Base-by-base conservation (phyloP, 37 sponge, comb jelly and placozoan genomes). In the Eunapius fragilis region DNA sequence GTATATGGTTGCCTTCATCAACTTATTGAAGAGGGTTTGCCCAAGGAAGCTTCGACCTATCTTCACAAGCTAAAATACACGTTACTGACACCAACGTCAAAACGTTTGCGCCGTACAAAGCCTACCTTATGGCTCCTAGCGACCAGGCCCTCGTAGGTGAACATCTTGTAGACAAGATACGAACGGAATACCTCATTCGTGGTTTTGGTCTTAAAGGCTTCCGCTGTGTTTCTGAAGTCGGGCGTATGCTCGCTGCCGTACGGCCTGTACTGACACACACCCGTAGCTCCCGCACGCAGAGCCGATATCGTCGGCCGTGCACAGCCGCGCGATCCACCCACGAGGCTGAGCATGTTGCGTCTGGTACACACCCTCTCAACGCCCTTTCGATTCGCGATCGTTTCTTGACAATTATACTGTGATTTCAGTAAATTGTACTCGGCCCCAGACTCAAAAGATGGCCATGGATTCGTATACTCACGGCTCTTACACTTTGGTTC, bases 171-270 rank as follows among this genome's bases (percentile, higher is more conserved):
- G 12, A 87, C 25, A 49, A 87, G n/a, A 22, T 58, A 87, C 24
- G 82, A 45, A 9, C 96, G 77, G 12, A 92, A 68, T 9, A 95
- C 45, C 23, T 95, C 93, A 30, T 72, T 76, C 3, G 84, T 82
- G 14, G 75, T 72, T 70, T 89, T 92, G 34, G 69, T 36, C n/a
- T 38, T 34, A 41, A 71, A 89, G 1, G 93, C 85, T 14, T 70
- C 38, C 33, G 35, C 69, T 7, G 88, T 88, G 38, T 88, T 78
- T 30, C 37, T 37, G 49, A 93, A 93, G 33, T 93, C 90, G 24
- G 82, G n/a, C 38, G 19, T 47, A 12, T 30, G 71, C 71, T 3
- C 28, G 11, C 6, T 28, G 3, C 71, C 33, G 74, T 26, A 73
- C 2, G 33, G 33, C 19, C 33, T 73, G 74, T 33, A 34, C 27